Evolutionary conservation across 2,888 invertebrate species (phyloP), one percentile per base, ranked within the genome.

Genomic region (Ectropis crepuscularia): DNA sequence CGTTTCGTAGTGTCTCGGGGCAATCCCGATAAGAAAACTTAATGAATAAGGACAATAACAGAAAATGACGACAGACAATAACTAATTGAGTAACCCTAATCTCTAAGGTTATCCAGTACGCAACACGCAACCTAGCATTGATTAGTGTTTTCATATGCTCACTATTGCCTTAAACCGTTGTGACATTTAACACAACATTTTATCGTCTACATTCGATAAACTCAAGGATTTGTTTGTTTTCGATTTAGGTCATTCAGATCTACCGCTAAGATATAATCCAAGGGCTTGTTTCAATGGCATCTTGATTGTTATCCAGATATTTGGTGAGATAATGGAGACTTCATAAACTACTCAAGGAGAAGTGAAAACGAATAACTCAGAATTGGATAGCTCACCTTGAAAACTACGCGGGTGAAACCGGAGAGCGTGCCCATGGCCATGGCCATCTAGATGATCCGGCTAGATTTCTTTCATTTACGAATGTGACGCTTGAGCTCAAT

Each of bases 181-280:
- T 62, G 68, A 63, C 65, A 61, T 62, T 68, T 68, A 69, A 75
- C 71, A 74, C 53, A n/a, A 49, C 67, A 71, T 69, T 73, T 77
- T 81, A 80, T 80, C 78, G 77, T 77, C 71, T 81, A 73, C 74
- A 79, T 74, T 83, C 81, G 88, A 90, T 90, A 86, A 87, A 80
- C 75, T 83, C 90, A 90, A 91, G 90, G 91, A 86, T 90, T 78
- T 76, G 76, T 80, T 81, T 78, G 74, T 77, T 73, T 79, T 78
- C 63, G 72, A 89, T 85, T 86, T 89, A 81, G 90, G 91, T 90
- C 90, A 89, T 74, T 77, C 80, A 82, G 89, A 89, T 89, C 79
- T 76, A 78, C 76, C 79, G 76, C 68, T 70, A 73, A 78, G 87
- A 85, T 87, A 87, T 78, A 80, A 79, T 78, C 83, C 87, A 87